Conservation (phyloP, 1,140 invertebrate species). For the Neodiprion lecontei region DNA sequence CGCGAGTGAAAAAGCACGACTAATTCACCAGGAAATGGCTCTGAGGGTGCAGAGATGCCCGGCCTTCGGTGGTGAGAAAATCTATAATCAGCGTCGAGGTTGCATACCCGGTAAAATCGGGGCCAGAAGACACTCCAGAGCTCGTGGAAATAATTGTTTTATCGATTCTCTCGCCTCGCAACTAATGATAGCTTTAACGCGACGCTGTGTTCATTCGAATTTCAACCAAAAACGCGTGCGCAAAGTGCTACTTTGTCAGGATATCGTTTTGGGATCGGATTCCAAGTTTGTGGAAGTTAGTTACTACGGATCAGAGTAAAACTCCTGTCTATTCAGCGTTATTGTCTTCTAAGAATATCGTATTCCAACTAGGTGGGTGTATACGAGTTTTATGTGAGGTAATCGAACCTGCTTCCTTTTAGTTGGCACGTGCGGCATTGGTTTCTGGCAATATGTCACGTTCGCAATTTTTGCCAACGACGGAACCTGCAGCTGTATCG, state of each 20-base stretch:
- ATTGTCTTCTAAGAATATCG: not conserved
- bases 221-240: not conserved
- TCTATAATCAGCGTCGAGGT: conserved; percentile 1
- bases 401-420: not conserved
- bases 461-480: not conserved
- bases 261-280: no score
- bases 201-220: not conserved
- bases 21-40: not conserved
- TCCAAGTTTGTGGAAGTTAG: no score
- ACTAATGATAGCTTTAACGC: not conserved
- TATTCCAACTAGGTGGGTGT: no score
- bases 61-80: not conserved
- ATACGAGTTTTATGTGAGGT: no score
- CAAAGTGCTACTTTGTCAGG: no score
- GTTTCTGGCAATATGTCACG: not conserved
- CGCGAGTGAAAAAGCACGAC: not conserved
- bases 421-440: not conserved
- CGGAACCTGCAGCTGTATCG: not conserved
- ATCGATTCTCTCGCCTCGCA: not conserved
- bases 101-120: no score
- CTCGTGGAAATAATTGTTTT: no score
- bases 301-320: not conserved
- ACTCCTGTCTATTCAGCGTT: not conserved
- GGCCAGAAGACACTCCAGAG: no score
- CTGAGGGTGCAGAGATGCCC: not conserved